Percentiles rank a stretch among this genome's conserved stretches.
Conservation (phyloP, 1,140 invertebrate genomes). For the Saccostrea glomerata region DNA sequence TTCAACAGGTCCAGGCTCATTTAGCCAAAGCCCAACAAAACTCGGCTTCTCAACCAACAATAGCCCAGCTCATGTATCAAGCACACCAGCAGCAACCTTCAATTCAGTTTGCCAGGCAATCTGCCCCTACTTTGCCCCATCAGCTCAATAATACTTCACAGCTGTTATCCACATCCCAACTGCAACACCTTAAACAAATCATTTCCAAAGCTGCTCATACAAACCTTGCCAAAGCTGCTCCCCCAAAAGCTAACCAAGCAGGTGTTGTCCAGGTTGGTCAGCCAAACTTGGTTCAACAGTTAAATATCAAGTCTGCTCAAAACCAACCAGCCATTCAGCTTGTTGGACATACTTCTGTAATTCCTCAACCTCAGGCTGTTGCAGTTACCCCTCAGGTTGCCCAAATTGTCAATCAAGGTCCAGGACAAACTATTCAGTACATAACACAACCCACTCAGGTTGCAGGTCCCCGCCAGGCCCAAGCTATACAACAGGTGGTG, state of each 20-base stretch:
- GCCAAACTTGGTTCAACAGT: constrained; percentile 27
- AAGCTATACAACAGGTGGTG: constrained; percentile 37
- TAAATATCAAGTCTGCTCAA: not conserved
- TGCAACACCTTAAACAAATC: constrained; percentile 58
- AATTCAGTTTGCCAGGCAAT: constrained; percentile 31
- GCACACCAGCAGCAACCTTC: constrained; percentile 36
- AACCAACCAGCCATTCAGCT: constrained; percentile 19
- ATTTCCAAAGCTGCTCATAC: constrained; percentile 51
- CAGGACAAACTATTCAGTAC: not conserved
- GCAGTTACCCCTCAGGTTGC: constrained; percentile 2
- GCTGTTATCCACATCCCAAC: constrained; percentile 50
- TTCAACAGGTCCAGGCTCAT: not conserved
- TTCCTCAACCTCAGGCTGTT: constrained; percentile 11
- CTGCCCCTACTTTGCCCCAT: constrained; percentile 5
- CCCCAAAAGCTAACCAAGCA: not conserved
- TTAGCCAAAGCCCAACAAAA: constrained; percentile 22
- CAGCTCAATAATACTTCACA: constrained; percentile 40
- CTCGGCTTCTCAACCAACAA: constrained; percentile 8
- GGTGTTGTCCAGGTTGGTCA: constrained; percentile 14
- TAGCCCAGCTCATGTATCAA: constrained; percentile 40
- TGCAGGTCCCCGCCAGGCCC: not conserved
- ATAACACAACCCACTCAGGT: not conserved
- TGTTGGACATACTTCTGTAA: constrained; percentile 6
- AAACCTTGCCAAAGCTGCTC: constrained; percentile 8
- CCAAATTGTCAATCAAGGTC: not conserved